Evolutionary conservation across 2,113 vertebrate genomes (phyloP).

Genomic region (Gymnobelideus leadbeateri): DNA sequence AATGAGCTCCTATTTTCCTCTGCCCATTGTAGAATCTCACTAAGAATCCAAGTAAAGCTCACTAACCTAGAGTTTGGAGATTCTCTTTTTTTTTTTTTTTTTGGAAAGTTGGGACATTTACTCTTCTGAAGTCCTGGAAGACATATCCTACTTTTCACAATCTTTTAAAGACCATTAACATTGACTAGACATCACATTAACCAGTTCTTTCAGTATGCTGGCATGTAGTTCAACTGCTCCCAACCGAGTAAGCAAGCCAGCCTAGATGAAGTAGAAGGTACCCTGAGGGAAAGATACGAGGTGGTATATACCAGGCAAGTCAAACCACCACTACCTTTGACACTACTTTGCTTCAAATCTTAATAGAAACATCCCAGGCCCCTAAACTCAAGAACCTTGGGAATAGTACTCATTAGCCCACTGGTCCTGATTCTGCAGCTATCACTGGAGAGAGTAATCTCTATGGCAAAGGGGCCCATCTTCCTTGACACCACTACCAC

Average conservation of each 20-base stretch:
- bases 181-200: neutral
- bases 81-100: neutral
- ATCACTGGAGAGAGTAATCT: neutral
- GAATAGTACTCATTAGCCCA: neutral
- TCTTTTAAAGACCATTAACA: neutral
- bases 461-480: neutral
- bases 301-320: neutral
- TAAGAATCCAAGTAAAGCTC: neutral
- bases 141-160: neutral
- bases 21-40: neutral
- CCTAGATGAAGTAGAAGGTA: neutral
- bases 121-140: neutral
- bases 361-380: neutral
- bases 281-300: neutral
- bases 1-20: neutral
- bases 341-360: neutral
- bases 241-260: neutral
- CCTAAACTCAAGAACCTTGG: neutral
- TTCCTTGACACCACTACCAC: neutral
- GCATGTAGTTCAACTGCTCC: neutral
- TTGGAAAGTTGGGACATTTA: neutral
- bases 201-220: neutral
- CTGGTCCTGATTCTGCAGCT: neutral
- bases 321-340: neutral
- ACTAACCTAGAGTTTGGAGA: neutral